Conservation (phyloP, 1,140 invertebrate species). For the Chrysomallon squamiferum region DNA sequence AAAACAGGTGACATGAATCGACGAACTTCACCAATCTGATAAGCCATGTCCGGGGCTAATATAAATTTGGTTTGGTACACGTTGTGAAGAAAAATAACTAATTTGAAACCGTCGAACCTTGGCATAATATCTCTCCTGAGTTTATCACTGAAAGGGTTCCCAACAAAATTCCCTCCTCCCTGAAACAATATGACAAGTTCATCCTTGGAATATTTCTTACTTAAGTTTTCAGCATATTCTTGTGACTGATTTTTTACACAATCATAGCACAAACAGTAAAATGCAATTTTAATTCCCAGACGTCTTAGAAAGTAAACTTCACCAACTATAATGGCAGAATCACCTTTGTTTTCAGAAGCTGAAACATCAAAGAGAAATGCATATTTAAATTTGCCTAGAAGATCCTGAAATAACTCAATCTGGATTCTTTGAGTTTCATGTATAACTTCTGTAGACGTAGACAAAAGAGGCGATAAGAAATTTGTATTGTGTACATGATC, state of each 20-base stretch:
- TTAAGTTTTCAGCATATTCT: not conserved
- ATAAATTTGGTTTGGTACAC: slow-evolving; percentile 14
- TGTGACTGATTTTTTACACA: slow-evolving; percentile 5
- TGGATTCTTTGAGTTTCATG: slow-evolving; percentile 22
- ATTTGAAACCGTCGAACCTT: slow-evolving; percentile 9
- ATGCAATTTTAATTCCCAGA: slow-evolving; percentile 18
- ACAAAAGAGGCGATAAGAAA: slow-evolving; percentile 10
- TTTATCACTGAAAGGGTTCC: slow-evolving; percentile 4
- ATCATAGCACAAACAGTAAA: slow-evolving; percentile 15
- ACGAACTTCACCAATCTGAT: slow-evolving; percentile 12
- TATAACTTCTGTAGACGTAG: slow-evolving; percentile 10
- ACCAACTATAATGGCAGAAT: slow-evolving; percentile 27
- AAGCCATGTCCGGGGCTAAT: slow-evolving; percentile 30
- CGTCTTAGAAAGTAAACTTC: slow-evolving; percentile 19
- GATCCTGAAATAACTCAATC: slow-evolving; percentile 7
- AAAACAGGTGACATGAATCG: slow-evolving; percentile 13
- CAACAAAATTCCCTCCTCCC: slow-evolving; percentile 35
- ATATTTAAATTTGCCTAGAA: slow-evolving; percentile 11
- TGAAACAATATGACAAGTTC: slow-evolving; percentile 24
- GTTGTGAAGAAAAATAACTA: slow-evolving; percentile 25
- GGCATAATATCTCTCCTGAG: slow-evolving; percentile 3
- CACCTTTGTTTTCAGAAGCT: slow-evolving; percentile 31
- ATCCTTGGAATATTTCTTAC: slow-evolving; percentile 1
- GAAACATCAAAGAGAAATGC: slow-evolving; percentile 26
- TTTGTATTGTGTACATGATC: slow-evolving; percentile 13